Base-by-base conservation (phyloP, 2,113 vertebrate genomes). In the Melospiza melodia region DNA sequence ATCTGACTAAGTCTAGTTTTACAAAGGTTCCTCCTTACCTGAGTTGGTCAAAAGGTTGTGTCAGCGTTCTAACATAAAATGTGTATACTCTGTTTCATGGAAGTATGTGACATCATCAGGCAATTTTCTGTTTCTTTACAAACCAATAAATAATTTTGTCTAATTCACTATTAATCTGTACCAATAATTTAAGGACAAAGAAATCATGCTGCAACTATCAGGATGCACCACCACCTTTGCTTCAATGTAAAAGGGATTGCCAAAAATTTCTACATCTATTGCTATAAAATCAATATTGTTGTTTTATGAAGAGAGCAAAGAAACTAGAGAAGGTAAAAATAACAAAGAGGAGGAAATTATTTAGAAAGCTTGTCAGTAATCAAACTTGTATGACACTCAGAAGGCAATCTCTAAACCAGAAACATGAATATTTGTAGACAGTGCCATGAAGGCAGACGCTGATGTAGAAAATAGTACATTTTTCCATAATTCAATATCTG, bases 381-480 rank as follows among this genome's bases (percentile, higher is more conserved):
- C 28, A 91, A 76, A 79, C 41, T 41, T 18, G 5, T n/a, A 67
- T 21, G 19, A 78, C 41, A 82, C 6, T 75, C 14, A 12, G 59
- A 93, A 89, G 69, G 30, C 18, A 93, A 66, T 35, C 58, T 78
- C 55, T 85, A 90, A 87, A 79, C 15, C 17, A 65, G 5, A 6
- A 79, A 16, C 23, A 49, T 9, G 15, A 68, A 6, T 76, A 52
- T 75, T 87, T 87, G 23, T 28, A 87, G 20, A 54, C 33, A 75
- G 52, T 43, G 44, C 8, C 31, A 37, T 46, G 54, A 69, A 93
- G 21, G 37, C 58, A 82, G n/a, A 91, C 66, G 43, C 4, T 76
- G 43, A 89, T 59, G 39, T 80, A 55, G 59, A 93, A 95, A 94
- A 89, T 73, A 79, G 18, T 43, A 49, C 14, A n/a, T 82, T 96